phyloP scores from a whole-genome alignment of 1,140 invertebrate species.

The Mactra quadrangularis region DNA sequence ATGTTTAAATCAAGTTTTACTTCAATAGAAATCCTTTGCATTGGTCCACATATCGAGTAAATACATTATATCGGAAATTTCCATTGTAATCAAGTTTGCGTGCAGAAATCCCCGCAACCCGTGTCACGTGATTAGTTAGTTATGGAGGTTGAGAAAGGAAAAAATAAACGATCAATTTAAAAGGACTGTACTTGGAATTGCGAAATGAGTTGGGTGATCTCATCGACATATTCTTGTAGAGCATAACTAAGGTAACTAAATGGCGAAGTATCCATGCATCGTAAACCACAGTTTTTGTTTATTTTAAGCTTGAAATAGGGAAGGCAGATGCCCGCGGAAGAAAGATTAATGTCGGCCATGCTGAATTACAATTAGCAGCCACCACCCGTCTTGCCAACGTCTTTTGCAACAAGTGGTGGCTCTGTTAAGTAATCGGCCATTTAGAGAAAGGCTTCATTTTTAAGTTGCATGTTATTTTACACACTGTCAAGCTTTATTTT shows the following conservation, averaged over 20 bases:
- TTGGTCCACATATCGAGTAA: no score
- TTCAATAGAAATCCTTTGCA: no score
- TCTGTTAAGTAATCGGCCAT: no score
- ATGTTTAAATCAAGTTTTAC: no score
- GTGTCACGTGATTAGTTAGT: constrained; percentile 45
- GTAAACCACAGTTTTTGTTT: constrained; percentile 39
- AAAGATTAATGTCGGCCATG: constrained; percentile 23
- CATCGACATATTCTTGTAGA: not conserved
- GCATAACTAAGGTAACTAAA: constrained; percentile 17
- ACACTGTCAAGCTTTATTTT: no score
- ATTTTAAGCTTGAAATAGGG: constrained; percentile 13
- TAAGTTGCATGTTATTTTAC: no score
- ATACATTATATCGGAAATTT: no score
- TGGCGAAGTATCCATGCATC: constrained; percentile 45
- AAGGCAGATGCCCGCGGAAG: not conserved
- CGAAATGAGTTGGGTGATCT: constrained; percentile 36
- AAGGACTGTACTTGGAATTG: not conserved
- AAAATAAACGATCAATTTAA: not conserved
- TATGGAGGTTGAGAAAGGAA: constrained; percentile 17
- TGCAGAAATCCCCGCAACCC: constrained; percentile 38
- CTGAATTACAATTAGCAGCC: constrained; percentile 48
- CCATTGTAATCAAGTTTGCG: not conserved
- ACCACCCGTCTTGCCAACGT: no score
- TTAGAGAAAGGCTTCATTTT: no score
- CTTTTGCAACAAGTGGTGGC: no score